Conservation (phyloP, 1,140 invertebrate genomes). For the Heliconius nattereri region DNA sequence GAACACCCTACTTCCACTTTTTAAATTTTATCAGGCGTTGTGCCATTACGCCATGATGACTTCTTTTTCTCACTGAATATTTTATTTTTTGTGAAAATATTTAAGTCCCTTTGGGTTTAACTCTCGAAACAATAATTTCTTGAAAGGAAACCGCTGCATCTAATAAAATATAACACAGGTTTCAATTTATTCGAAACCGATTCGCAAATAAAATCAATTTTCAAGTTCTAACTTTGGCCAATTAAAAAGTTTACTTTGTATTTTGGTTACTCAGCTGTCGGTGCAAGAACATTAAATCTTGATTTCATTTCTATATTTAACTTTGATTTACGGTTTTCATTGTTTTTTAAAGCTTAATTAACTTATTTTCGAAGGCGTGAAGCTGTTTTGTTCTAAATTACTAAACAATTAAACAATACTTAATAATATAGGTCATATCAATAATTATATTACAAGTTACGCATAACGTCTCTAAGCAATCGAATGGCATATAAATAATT, state of each 20-base stretch:
- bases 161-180: background rate
- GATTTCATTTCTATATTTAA: constrained; percentile 16
- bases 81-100: too few relatives aligned
- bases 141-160: background rate
- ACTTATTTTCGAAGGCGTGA: too few relatives aligned
- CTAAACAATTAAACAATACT: too few relatives aligned
- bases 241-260: constrained; percentile 27
- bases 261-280: constrained; percentile 23
- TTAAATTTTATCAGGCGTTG: too few relatives aligned
- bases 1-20: too few relatives aligned
- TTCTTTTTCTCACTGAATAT: too few relatives aligned
- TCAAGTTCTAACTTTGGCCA: constrained; percentile 24
- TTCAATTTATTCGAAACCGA: constrained; percentile 11
- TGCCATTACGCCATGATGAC: too few relatives aligned
- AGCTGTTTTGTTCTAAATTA: too few relatives aligned
- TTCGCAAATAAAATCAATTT: constrained; percentile 23
- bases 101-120: too few relatives aligned
- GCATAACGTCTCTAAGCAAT: constrained; percentile 28
- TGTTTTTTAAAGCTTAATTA: background rate
- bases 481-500: constrained; percentile 39
- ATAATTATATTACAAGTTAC: constrained; percentile 1
- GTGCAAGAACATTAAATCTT: constrained; percentile 16
- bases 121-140: background rate
- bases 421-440: background rate
- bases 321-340: background rate